A percentile compares a stretch with the other conserved stretches of the same genome.
phyloP scores from a whole-genome alignment of 2,888 invertebrate genomes.

The Aspidiotus rigidus region DNA sequence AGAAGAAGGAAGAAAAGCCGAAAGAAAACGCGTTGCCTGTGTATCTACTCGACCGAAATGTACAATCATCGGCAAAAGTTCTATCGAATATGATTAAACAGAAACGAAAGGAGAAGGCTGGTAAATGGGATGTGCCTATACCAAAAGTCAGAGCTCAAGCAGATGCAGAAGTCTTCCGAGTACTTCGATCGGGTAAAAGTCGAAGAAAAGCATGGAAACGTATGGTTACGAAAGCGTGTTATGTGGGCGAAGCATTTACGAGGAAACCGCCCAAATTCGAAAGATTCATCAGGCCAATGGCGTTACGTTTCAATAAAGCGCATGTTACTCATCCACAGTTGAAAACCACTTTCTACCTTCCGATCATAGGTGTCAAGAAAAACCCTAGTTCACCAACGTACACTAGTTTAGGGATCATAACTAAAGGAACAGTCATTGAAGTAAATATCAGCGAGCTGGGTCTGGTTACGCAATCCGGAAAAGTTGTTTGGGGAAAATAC shows the following conservation, averaged over 20 bases:
- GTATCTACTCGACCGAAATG: constrained; percentile 93
- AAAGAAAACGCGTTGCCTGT: constrained; percentile 89
- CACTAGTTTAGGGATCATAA: constrained; percentile 93
- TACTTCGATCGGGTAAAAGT: constrained; percentile 81
- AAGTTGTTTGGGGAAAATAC: constrained; percentile 99
- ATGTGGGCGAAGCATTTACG: constrained; percentile 96
- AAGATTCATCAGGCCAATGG: constrained; percentile 97
- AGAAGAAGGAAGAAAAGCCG: constrained; percentile 68
- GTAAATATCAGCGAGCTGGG: constrained; percentile 97
- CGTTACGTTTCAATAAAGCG: constrained; percentile 87
- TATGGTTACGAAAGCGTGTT: constrained; percentile 98
- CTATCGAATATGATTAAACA: constrained; percentile 99
- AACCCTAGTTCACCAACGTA: constrained; percentile 97
- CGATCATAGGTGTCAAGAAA: constrained; percentile 97
- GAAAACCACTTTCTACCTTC: constrained; percentile 93
- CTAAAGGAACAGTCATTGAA: constrained; percentile 96
- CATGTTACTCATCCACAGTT: constrained; percentile 99
- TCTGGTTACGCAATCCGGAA: constrained; percentile 95
- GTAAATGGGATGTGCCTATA: constrained; percentile 99
- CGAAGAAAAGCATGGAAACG: constrained; percentile 96
- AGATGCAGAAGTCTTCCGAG: constrained; percentile 93
- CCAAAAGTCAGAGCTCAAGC: constrained; percentile 96
- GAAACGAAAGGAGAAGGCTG: constrained; percentile 97
- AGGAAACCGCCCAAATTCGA: constrained; percentile 99
- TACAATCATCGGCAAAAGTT: constrained; percentile 86